These are phyloP conservation scores for Sternotherus odoratus DNA, from an alignment of 2,797 vertebrate genomes.

Conservation along the genomic window DNA sequence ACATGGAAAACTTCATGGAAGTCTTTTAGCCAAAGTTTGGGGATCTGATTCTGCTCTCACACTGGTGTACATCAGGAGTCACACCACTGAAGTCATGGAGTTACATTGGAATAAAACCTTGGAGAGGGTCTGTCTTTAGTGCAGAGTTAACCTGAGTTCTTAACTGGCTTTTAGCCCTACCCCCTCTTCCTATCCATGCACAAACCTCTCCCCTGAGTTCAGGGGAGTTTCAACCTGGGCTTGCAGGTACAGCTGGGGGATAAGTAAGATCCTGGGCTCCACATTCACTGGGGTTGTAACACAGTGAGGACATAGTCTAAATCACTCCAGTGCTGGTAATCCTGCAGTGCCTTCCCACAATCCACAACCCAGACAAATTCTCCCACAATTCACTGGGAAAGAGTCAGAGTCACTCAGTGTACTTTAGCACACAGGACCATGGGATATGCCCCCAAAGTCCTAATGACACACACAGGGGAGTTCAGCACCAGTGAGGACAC, in stretches of 20 bases:
- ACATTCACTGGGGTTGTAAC: background rate
- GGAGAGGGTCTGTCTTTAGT: background rate
- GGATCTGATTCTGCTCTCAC: background rate
- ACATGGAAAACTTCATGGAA: fast-evolving
- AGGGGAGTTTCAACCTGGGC: background rate
- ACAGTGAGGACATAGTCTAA: background rate
- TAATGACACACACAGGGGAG: background rate
- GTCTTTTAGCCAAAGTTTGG: background rate
- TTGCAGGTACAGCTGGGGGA: background rate
- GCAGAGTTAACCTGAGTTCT: background rate
- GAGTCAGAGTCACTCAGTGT: background rate
- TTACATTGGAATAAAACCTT: fast-evolving
- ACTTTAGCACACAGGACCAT: background rate
- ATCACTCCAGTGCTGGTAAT: background rate
- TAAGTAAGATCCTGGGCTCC: background rate
- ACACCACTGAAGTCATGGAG: background rate
- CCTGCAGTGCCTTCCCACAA: background rate
- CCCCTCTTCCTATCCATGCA: background rate
- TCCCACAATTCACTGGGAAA: background rate
- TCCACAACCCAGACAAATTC: fast-evolving
- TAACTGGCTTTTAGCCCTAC: background rate
- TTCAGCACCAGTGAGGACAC: background rate
- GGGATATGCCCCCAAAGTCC: background rate
- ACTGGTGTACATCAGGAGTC: background rate
- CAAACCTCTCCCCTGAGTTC: background rate